A percentile compares a stretch with the other conserved stretches of the same genome.
phyloP scores from a whole-genome alignment of 2,888 invertebrate genomes.

The Apamea sordens region DNA sequence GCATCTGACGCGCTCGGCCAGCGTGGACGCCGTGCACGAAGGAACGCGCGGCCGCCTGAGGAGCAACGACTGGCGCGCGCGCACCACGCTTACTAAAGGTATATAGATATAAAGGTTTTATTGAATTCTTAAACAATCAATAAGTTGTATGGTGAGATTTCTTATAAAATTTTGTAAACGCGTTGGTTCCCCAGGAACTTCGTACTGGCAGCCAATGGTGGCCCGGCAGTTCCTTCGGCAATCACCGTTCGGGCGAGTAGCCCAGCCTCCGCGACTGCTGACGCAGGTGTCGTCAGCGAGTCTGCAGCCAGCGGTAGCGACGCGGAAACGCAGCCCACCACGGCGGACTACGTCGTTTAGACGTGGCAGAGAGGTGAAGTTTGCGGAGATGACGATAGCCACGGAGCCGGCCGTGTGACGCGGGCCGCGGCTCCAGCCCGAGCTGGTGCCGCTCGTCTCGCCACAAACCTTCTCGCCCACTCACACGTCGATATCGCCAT shows the following conservation, averaged over 20 bases:
- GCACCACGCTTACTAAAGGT: constrained; percentile 80
- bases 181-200: constrained; percentile 76
- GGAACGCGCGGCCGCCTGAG: constrained; percentile 94
- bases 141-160: background rate
- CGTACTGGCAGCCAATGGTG: constrained; percentile 93
- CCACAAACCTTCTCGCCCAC: constrained; percentile 72
- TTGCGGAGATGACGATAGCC: constrained; percentile 82
- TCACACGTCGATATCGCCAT: constrained; percentile 63
- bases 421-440: constrained; percentile 89
- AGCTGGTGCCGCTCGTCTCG: constrained; percentile 88
- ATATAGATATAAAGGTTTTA: background rate
- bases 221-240: constrained; percentile 93
- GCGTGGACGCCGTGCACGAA: constrained; percentile 94
- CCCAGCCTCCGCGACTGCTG: constrained; percentile 79
- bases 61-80: constrained; percentile 91
- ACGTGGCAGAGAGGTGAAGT: constrained; percentile 89
- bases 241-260: constrained; percentile 91
- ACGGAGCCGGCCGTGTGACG: constrained; percentile 86
- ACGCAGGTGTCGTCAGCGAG: constrained; percentile 87
- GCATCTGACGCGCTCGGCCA: constrained; percentile 92
- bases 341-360: constrained; percentile 87
- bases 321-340: constrained; percentile 80
- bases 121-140: background rate
- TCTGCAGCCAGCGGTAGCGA: constrained; percentile 81
- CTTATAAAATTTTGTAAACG: constrained; percentile 28